Percentiles rank a stretch among this genome's conserved stretches.
These are phyloP conservation scores for Pedicia rivosa DNA, from an alignment of 2,888 invertebrate species.

Conservation along the genomic window DNA sequence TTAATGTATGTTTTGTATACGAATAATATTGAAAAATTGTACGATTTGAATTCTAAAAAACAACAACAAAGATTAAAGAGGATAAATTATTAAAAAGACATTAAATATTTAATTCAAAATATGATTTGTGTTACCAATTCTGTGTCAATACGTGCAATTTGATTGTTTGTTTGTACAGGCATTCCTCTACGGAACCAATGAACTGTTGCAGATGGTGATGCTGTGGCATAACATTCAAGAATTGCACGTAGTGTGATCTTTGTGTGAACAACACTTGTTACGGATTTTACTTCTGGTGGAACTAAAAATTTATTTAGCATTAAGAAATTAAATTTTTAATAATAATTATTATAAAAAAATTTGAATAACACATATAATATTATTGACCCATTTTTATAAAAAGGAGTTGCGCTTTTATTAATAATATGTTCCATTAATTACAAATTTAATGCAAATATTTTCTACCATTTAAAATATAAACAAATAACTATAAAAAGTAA, in stretches of 20 bases:
- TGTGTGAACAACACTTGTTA: conserved; percentile 55
- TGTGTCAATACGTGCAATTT: conserved; percentile 28
- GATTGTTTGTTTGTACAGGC: conserved; percentile 27
- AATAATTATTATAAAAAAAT: conserved; percentile 1
- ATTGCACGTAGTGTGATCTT: conserved; percentile 52
- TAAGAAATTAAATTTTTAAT: background rate
- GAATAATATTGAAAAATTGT: conserved; percentile 36
- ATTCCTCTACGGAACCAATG: conserved; percentile 49
- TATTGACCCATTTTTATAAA: background rate
- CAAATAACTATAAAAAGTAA: background rate
- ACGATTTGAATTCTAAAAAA: conserved; percentile 14
- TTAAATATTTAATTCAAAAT: too few species aligned
- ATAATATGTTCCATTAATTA: too few species aligned
- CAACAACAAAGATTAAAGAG: too few species aligned
- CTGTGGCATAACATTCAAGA: conserved; percentile 49
- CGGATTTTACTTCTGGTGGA: conserved; percentile 47
- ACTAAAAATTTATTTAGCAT: background rate
- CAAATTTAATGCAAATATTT: too few species aligned
- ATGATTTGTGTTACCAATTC: conserved; percentile 18
- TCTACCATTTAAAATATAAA: too few species aligned
- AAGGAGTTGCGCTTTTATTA: too few species aligned
- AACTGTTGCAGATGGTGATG: conserved; percentile 52
- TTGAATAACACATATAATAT: background rate
- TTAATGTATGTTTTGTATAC: conserved; percentile 42
- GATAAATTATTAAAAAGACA: background rate